Base-by-base conservation (phyloP, 1,140 invertebrate species). In the Drosophila micromelanica region DNA sequence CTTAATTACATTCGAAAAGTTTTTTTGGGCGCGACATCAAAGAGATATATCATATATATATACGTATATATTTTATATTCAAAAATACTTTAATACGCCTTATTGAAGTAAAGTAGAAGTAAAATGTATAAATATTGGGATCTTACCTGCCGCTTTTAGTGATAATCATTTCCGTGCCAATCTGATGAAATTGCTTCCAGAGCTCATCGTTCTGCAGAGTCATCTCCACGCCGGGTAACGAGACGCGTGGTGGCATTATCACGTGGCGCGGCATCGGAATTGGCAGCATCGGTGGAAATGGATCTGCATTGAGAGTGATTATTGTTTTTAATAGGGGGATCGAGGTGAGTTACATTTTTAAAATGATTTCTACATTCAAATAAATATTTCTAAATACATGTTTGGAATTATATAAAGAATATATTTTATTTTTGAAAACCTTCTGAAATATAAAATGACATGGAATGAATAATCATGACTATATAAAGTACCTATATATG, bases 151-250 rank as follows among this genome's bases (percentile, higher is more conserved):
- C 98, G 48, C 97, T 97, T 93, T 99, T 99, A n/a, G 98, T 99
- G 92, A 99, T 99, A 92, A 99, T 99, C 98, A 99, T 99, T 93
- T 99, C 98, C 0, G 98, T 99, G 63, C 97, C 97, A 72, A 98
- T 94, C 79, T 97, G 96, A 92, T 98, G 96, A 93, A 99, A 99
- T 86, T 98, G 96, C 86, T 98, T 95, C 98, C 98, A 99, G 23
- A 99, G 94, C 62, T 98, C 97, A 71, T 96, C 96, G 85, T 97
- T 97, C 84, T 98, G 97, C 35, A 99, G 93, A 13, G 93, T 92
- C 56, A 93, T 93, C 59, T 94, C 93, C 73, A 90, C 90, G 70
- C 82, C 86, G 42, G 90, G 90, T 57, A 91, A 45, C 7, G 80
- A 72, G 54, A 90, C 90, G 17, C 90, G 81, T 30, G 90, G 85